Evolutionary conservation across 1,140 invertebrate genomes (phyloP), one percentile per base, ranked within the genome.

Genomic region (Zaprionus gabonicus): DNA sequence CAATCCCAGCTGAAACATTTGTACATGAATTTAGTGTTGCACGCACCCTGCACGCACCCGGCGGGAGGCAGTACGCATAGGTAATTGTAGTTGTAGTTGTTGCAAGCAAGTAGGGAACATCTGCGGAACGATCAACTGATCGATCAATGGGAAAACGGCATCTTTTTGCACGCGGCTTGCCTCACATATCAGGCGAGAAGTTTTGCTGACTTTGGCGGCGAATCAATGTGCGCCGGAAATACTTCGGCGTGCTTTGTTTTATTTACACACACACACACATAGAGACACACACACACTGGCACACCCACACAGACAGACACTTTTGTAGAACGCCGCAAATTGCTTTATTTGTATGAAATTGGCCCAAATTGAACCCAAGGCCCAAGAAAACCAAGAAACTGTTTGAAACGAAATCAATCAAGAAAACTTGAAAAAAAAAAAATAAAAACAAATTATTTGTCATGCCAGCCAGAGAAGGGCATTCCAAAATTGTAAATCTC

Each of bases 11-110:
- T 82, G 83, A 87, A 46, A 88, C 65, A 88, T 87, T 88, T 88
- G 85, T 90, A 81, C 64, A 79, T 76, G 64, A 81, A 88, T 71
- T 88, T 88, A 88, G 75, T 76, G 76, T 82, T 81, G 81, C 73
- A 76, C 69, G 83, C 85, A 71, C 63, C 23, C 46, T 27, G 68
- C 73, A 76, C 67, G n/a, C 41, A 9, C n/a, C n/a, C n/a, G 44
- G 51, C 68, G 49, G 58, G 67, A 41, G 51, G 41, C 41, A 66
- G 25, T 38, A 38, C 36, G 58, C 53, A 62, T 71, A 67, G 38
- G 20, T 56, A 51, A 51, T 77, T 66, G 60, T 76, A 76, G 73
- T 46, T 76, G 62, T 71, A 44, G 36, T 69, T 69, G 67, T 57
- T 41, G 51, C 25, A 41, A 23, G 59, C 20, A 36, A 59, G 36